These are phyloP conservation scores for Drosophila kepulauana DNA, from an alignment of 1,140 invertebrate species.

Conservation along the genomic window DNA sequence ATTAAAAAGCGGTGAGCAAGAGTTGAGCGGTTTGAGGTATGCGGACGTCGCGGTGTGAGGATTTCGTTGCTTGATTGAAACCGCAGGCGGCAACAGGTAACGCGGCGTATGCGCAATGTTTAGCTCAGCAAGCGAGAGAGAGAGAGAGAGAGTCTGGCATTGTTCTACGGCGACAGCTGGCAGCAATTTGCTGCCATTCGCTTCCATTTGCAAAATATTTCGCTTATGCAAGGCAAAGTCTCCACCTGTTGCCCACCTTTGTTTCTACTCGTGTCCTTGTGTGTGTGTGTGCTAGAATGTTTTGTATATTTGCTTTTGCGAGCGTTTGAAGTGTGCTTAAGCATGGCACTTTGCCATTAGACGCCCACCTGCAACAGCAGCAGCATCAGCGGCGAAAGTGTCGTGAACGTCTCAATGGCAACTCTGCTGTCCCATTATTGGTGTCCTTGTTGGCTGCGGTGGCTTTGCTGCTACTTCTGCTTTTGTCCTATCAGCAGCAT, in stretches of 20 bases:
- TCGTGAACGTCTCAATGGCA: constrained; percentile 56
- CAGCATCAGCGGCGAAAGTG: constrained; percentile 52
- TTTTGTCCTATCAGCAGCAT: constrained; percentile 37
- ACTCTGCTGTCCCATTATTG: constrained; percentile 10
- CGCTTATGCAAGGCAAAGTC: constrained; percentile 30
- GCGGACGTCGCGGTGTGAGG: background rate
- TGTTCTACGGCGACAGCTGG: constrained; percentile 28
- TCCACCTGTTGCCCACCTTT: constrained; percentile 42
- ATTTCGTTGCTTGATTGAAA: constrained; percentile 34
- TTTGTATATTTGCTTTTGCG: constrained; percentile 54
- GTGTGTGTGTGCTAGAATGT: background rate
- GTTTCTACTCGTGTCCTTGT: background rate
- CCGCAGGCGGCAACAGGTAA: constrained; percentile 59
- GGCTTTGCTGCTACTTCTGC: background rate
- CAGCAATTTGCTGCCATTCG: constrained; percentile 26
- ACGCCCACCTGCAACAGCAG: constrained; percentile 35
- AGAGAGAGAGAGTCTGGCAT: constrained; percentile 17
- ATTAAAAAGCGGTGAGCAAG: constrained; percentile 29
- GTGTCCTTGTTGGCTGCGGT: constrained; percentile 25
- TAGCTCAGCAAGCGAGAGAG: background rate
- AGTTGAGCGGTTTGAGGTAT: background rate
- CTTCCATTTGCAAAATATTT: constrained; percentile 33
- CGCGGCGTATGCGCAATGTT: constrained; percentile 52
- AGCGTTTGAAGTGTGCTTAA: constrained; percentile 65
- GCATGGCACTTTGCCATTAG: constrained; percentile 71